phyloP scores from a whole-genome alignment of 2,113 vertebrate genomes.

The Pedionomus torquatus region DNA sequence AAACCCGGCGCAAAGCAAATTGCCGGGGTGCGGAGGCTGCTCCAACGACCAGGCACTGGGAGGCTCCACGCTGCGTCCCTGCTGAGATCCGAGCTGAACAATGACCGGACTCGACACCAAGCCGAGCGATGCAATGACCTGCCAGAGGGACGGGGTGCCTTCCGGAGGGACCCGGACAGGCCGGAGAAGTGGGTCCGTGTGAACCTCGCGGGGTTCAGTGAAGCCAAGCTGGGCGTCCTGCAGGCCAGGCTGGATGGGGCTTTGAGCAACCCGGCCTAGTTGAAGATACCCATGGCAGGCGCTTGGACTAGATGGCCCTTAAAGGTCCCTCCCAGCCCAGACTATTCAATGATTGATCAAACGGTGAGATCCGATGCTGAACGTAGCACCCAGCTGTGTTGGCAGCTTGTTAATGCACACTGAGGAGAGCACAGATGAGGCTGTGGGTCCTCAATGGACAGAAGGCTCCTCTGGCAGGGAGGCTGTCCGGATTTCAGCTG shows the following conservation, averaged over 20 bases:
- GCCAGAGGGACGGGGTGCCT: background rate
- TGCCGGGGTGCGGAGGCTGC: background rate
- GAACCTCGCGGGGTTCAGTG: background rate
- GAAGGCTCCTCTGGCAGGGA: background rate
- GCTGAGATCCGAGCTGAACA: background rate
- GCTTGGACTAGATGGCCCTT: background rate
- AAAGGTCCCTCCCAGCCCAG: background rate
- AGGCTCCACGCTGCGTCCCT: fast-evolving
- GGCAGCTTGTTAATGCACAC: fast-evolving
- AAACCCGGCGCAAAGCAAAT: background rate
- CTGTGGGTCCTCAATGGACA: fast-evolving
- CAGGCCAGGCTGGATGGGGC: background rate
- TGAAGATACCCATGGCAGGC: background rate
- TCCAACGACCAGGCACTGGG: fast-evolving
- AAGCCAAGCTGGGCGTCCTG: background rate
- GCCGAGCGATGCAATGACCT: background rate
- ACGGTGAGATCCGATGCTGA: background rate
- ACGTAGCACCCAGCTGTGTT: fast-evolving
- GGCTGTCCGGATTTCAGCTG: background rate
- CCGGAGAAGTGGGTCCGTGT: background rate
- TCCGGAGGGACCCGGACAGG: background rate
- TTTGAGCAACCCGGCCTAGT: background rate
- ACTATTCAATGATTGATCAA: background rate
- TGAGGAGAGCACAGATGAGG: background rate
- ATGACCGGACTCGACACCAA: fast-evolving